Evolutionary conservation across 2,888 invertebrate species (phyloP), one percentile per base, ranked within the genome.

Genomic region (Dryobotodes eremita): DNA sequence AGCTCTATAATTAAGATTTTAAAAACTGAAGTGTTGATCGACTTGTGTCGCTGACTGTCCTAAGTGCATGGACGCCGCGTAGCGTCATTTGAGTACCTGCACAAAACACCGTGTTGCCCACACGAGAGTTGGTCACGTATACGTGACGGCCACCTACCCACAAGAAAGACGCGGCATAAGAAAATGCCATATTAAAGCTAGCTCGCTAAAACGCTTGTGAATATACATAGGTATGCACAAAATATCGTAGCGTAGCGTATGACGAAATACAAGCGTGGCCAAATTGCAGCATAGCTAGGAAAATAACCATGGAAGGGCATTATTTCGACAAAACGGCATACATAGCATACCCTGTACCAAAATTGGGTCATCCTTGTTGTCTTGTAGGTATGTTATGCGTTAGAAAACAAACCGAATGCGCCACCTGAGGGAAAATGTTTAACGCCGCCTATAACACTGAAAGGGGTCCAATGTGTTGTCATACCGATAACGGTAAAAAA

Each of bases 321-420:
- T 64, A 31, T 57, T 57, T 11, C 26, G 65, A 74, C 46, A 59
- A 61, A 42, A 82, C 53, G 15, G 46, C 10, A 50, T 50, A 57
- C 15, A 42, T 42, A 42, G 42, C 42, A 55, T n/a, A 65, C 64
- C 13, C 36, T 17, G 53, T 48, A 62, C 2, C 8, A 46, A 59
- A 82, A 66, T 66, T 66, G 23, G 65, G 79, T 66, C 82, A 55
- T 42, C 26, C 61, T 55, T 66, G 66, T 82, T 55, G 53, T 75
- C 76, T 55, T 75, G 59, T 46, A 50, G 57, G 15, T 80, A 23
- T 31, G 13, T 15, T 57, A 55, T 64, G 77, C n/a, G 46, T 77
- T 64, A 64, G 31, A 36, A 77, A n/a, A 42, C 36, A n/a, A n/a
- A 59, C 36, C 7, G n/a, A 36, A 42, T 42, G 70, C 17, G 36